Evolutionary conservation across 2,888 invertebrate genomes (phyloP).

Genomic region (Nowickia ferox): DNA sequence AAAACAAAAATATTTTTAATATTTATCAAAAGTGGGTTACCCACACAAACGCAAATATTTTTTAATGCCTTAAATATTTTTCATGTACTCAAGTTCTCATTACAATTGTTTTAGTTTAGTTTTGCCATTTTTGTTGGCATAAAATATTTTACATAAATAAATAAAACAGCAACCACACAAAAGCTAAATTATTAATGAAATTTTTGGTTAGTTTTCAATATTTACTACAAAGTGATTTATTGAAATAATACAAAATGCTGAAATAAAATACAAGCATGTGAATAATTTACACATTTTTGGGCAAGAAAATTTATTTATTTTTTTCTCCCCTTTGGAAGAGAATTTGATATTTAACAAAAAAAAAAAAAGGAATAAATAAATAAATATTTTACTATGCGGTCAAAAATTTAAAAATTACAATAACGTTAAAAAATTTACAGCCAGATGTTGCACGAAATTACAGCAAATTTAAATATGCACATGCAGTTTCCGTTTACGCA

Average conservation of each 20-base stretch:
- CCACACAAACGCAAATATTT: conserved; percentile 35
- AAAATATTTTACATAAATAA: conserved; percentile 42
- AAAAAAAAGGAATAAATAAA: conserved; percentile 1
- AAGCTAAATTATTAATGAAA: conserved; percentile 59
- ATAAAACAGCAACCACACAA: conserved; percentile 49
- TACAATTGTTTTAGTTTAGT: conserved; percentile 44
- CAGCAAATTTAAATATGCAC: not conserved
- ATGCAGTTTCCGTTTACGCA: not conserved
- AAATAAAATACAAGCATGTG: conserved; percentile 25
- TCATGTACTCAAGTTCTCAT: conserved; percentile 6
- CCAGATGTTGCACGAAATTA: not conserved
- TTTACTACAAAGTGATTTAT: conserved; percentile 48
- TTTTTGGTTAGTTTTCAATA: conserved; percentile 40
- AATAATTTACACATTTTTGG: conserved; percentile 40
- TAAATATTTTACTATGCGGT: conserved; percentile 20
- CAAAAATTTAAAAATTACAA: conserved; percentile 1
- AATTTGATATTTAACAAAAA: not conserved
- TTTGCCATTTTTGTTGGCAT: conserved; percentile 45
- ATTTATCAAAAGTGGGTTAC: conserved; percentile 50
- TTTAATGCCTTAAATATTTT: not conserved
- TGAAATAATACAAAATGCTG: conserved; percentile 22
- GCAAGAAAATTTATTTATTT: not conserved
- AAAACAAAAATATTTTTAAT: conserved; percentile 34
- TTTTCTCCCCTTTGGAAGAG: not conserved
- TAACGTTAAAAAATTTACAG: not conserved